These are phyloP conservation scores for Acanthoscelides obtectus DNA, from an alignment of 2,888 invertebrate species.

Conservation along the genomic window DNA sequence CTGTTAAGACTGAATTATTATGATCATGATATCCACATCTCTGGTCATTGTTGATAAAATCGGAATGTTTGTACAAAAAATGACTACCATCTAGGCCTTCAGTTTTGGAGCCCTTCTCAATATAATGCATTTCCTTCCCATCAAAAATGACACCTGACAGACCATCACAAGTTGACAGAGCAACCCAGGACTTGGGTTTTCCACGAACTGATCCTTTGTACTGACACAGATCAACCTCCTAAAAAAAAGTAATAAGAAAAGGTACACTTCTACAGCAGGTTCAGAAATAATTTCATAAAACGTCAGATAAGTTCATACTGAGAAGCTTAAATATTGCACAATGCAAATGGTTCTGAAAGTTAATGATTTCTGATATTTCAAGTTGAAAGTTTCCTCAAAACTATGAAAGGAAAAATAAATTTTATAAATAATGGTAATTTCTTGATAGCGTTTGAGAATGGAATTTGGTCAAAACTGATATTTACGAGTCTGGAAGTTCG, in stretches of 20 bases:
- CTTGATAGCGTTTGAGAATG: no score
- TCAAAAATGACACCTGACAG: constrained; percentile 76
- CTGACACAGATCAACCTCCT: constrained; percentile 73
- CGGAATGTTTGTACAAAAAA: constrained; percentile 63
- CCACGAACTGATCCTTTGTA: constrained; percentile 72
- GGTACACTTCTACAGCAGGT: neutral
- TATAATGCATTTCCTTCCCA: constrained; percentile 69
- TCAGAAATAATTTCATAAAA: no score
- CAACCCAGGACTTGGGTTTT: constrained; percentile 70
- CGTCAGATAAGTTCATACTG: no score
- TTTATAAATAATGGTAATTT: no score
- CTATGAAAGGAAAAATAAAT: no score
- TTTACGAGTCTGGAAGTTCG: no score
- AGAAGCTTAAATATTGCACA: no score
- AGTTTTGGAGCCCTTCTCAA: constrained; percentile 49
- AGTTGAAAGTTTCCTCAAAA: no score
- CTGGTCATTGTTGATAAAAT: constrained; percentile 54
- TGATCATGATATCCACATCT: constrained; percentile 53
- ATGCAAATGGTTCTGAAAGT: no score
- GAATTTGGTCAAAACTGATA: no score
- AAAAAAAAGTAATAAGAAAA: constrained; percentile 23
- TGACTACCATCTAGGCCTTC: constrained; percentile 44
- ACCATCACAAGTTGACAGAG: constrained; percentile 74
- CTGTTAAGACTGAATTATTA: constrained; percentile 30
- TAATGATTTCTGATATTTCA: no score